A percentile compares a stretch with the other conserved stretches of the same genome.
Evolutionary conservation across 2,888 invertebrate species (phyloP).

Genomic region (Pristionchus exspectatus): DNA sequence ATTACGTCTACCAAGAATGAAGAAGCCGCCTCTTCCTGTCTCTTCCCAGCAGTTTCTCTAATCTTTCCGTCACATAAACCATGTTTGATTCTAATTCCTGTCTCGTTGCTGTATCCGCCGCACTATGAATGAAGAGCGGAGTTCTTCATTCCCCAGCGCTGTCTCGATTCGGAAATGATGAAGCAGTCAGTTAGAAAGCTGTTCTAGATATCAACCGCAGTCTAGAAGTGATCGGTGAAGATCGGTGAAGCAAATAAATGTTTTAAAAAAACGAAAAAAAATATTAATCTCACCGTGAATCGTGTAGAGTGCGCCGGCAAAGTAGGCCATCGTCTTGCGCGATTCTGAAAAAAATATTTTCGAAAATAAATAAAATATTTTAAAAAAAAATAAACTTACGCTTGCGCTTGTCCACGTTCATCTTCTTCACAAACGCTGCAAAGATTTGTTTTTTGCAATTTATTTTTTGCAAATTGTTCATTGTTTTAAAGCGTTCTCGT

Average conservation of each 20-base stretch:
- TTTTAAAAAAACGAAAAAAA: not conserved
- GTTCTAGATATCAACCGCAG: not conserved
- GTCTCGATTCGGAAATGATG: not conserved
- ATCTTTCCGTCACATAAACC: no score
- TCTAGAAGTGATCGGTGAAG: not conserved
- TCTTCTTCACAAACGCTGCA: conserved; percentile 18
- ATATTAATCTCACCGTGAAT: not conserved
- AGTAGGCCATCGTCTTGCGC: not conserved
- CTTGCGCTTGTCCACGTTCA: conserved; percentile 10
- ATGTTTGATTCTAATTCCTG: no score
- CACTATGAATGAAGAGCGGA: no score
- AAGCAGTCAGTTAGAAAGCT: not conserved
- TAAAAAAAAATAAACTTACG: not conserved
- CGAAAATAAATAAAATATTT: not conserved
- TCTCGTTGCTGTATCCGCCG: no score
- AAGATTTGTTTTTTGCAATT: not conserved
- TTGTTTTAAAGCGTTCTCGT: no score
- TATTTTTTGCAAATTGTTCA: not conserved
- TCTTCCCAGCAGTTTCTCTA: no score
- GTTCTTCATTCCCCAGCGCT: not conserved
- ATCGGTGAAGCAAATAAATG: not conserved
- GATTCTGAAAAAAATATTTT: not conserved
- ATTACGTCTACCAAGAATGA: no score
- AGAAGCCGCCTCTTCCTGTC: no score
- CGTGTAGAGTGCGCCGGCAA: not conserved